Evolutionary conservation across 2,888 invertebrate genomes (phyloP), one percentile per base, ranked within the genome.

Genomic region (Petrolisthes cinctipes): DNA sequence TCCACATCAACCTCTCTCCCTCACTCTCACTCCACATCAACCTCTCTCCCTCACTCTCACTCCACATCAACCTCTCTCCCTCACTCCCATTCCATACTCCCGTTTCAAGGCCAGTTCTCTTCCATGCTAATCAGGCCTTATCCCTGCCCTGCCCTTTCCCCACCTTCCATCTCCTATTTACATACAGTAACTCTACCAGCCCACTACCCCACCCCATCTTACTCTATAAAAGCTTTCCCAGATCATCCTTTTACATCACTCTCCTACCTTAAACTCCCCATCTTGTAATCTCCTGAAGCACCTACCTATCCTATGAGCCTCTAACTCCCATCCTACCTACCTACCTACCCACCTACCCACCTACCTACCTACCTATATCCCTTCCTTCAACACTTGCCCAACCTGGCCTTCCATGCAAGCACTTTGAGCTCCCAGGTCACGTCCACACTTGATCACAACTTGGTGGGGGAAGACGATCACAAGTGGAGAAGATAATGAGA

Each of bases 401-500:
- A 37, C 37, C 37, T 37, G 37, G 37, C 37, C 37, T 37, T 37
- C 37, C 37, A 37, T 37, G 37, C 37, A 37, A 37, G 37, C 37
- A 37, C 37, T 37, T 37, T 37, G 37, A 37, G 37, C 37, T 37
- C 37, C 71, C 71, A n/a, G 71, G 71, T 71, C 71, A 71, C 71
- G 71, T 71, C 71, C 71, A 6, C 17, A 11, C 71, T n/a, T 71
- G 71, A 71, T 71, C 71, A 71, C n/a, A n/a, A n/a, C 71, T n/a
- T 71, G 17, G 20, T 6, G n/a, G 17, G 17, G 6, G 71, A n/a
- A 20, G 14, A 20, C 71, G 14, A 71, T 71, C 71, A 71, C 71
- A n/a, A 71, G 71, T 37, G 37, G 37, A 37, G 37, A 37, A 37
- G 37, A 37, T 37, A 37, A 37, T 37, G 37, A 37, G 37, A 37